Conservation (phyloP, 2,113 vertebrate genomes). For the Arenaria interpres region DNA sequence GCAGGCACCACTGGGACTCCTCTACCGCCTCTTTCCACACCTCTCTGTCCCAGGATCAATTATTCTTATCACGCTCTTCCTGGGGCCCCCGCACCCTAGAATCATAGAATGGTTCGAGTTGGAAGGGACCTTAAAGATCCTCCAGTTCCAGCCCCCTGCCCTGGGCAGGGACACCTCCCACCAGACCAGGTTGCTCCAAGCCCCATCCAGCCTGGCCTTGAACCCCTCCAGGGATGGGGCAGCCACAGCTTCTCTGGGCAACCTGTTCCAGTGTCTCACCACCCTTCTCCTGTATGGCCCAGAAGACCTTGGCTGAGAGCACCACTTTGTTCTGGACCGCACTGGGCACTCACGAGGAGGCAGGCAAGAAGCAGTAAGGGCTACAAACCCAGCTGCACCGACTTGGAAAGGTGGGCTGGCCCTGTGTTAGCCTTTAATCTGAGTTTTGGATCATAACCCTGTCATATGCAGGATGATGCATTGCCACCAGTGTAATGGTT, state of each 20-base stretch:
- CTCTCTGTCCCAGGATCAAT: background rate
- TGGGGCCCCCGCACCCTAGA: too few relatives aligned
- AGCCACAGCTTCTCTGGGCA: too few relatives aligned
- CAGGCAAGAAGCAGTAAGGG: background rate
- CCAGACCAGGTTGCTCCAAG: too few relatives aligned
- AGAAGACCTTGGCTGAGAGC: background rate
- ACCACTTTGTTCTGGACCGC: background rate
- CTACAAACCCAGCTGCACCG: background rate
- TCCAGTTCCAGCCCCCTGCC: too few relatives aligned
- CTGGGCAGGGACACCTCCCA: too few relatives aligned
- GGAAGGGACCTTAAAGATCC: too few relatives aligned
- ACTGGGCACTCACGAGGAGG: background rate
- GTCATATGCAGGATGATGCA: rapidly evolving
- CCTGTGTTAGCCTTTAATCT: background rate
- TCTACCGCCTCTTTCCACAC: background rate
- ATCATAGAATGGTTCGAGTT: too few relatives aligned
- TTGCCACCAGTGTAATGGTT: background rate
- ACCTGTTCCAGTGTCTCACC: too few relatives aligned
- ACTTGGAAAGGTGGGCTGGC: background rate
- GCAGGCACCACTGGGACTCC: background rate
- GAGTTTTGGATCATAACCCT: background rate
- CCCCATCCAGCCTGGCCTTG: too few relatives aligned
- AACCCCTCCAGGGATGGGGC: too few relatives aligned
- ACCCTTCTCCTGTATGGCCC: background rate
- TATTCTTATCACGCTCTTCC: background rate